Percentiles rank a stretch among this genome's conserved stretches.
phyloP scores from a whole-genome alignment of 2,797 vertebrate genomes.

The Rhinella marina region DNA sequence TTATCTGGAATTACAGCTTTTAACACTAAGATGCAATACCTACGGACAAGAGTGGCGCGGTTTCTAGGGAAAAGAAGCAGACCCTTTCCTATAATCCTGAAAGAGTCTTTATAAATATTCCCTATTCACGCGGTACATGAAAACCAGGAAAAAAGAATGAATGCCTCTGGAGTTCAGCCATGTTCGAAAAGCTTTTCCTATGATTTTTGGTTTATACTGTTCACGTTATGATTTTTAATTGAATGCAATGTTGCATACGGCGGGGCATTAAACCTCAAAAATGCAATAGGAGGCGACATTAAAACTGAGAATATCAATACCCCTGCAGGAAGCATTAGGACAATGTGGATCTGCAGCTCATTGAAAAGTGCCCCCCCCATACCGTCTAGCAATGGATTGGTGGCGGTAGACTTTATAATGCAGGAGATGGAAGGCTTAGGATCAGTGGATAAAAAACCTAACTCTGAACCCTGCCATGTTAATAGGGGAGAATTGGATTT shows the following conservation, averaged over 20 bases:
- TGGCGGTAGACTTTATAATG: background rate
- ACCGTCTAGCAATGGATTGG: background rate
- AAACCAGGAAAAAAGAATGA: background rate
- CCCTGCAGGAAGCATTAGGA: background rate
- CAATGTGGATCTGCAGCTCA: constrained; percentile 8
- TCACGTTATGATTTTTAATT: background rate
- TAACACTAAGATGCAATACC: no score
- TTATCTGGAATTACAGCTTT: no score
- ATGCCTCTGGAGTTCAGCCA: background rate
- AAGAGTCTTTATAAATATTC: no score
- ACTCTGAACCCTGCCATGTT: constrained; percentile 27
- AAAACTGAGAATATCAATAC: background rate
- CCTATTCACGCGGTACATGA: background rate
- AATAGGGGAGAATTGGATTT: constrained; percentile 41
- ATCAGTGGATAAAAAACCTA: constrained; percentile 32
- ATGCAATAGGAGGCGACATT: background rate
- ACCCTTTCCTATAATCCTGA: no score
- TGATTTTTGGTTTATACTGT: background rate
- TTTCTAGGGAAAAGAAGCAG: background rate
- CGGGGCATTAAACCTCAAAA: background rate
- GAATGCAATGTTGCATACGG: background rate
- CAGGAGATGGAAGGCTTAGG: background rate
- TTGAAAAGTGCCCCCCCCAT: background rate
- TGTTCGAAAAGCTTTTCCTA: background rate
- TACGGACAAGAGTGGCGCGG: no score